Conservation (phyloP, 2,888 invertebrate species). For the Auanema sp. region DNA sequence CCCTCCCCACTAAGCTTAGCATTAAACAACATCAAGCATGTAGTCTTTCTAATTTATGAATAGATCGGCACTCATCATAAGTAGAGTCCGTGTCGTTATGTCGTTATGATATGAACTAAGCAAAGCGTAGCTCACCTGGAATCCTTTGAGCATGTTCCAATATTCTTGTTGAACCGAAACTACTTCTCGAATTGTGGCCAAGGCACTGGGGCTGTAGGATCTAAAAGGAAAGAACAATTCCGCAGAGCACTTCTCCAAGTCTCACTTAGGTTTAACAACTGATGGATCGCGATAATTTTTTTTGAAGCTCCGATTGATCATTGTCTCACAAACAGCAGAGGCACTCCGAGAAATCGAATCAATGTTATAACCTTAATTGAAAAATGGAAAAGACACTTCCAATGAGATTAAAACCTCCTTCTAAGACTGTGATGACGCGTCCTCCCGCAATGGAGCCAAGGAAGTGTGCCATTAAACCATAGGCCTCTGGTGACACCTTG, state of each 20-base stretch:
- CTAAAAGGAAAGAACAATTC: constrained; percentile 8
- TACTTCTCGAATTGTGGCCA: constrained; percentile 23
- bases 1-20: too few species aligned
- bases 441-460: constrained; percentile 82
- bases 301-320: constrained; percentile 20
- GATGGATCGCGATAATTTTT: background rate
- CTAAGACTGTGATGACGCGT: constrained; percentile 78
- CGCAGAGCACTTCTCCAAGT: too few species aligned
- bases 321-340: constrained; percentile 29
- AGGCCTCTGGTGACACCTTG: constrained; percentile 77
- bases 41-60: too few species aligned
- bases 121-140: too few species aligned
- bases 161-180: constrained; percentile 19
- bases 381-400: background rate
- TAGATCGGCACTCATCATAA: too few species aligned
- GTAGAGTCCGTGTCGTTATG: too few species aligned
- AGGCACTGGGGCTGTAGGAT: constrained; percentile 4
- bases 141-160: constrained; percentile 29
- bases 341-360: constrained; percentile 25
- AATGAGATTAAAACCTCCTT: constrained; percentile 76
- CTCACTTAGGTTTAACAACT: too few species aligned
- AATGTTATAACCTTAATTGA: constrained; percentile 26
- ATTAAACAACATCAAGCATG: too few species aligned
- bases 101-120: too few species aligned
- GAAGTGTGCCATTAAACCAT: constrained; percentile 84